phyloP scores from a whole-genome alignment of 2,797 vertebrate genomes.

The Ara ararauna region DNA sequence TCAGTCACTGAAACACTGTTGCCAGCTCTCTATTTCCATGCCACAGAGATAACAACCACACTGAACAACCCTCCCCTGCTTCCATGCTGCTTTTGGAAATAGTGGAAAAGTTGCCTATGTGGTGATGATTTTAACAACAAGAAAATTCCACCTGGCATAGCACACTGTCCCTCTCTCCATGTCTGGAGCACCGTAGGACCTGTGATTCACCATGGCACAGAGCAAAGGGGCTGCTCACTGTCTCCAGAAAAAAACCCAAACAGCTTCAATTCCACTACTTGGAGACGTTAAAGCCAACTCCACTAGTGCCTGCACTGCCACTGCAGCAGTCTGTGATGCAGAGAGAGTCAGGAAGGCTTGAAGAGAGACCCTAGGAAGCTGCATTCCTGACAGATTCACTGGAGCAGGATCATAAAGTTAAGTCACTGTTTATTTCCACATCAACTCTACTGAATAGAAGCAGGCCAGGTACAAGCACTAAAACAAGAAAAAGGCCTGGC shows the following conservation, averaged over 20 bases:
- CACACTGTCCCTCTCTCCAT: neutral
- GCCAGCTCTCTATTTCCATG: constrained; percentile 6
- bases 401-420: neutral
- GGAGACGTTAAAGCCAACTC: neutral
- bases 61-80: neutral
- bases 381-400: neutral
- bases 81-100: neutral
- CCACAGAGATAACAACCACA: neutral
- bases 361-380: neutral
- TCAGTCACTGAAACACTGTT: neutral
- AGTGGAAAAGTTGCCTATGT: neutral
- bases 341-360: neutral
- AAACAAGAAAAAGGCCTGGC: neutral
- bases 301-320: neutral
- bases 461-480: neutral
- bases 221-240: neutral
- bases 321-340: neutral
- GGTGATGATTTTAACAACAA: neutral
- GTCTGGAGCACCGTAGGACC: neutral
- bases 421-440: neutral
- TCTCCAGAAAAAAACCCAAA: neutral
- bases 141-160: neutral
- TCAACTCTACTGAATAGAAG: neutral
- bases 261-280: neutral
- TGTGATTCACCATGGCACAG: neutral